A percentile compares a stretch with the other conserved stretches of the same genome.
phyloP scores from a whole-genome alignment of 2,113 vertebrate species.

The Erpornis zantholeuca region DNA sequence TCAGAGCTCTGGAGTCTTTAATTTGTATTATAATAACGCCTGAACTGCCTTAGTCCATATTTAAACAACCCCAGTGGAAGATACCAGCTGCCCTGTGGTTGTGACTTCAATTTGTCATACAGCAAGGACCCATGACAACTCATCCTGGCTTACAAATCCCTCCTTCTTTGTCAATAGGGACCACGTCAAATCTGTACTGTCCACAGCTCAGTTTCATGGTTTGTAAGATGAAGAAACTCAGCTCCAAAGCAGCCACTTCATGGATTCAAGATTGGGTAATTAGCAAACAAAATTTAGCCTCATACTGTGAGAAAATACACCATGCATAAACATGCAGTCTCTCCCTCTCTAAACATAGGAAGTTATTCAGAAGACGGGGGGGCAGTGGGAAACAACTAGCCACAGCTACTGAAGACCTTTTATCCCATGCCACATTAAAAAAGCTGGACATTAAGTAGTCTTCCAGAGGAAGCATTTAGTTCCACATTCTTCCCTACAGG shows the following conservation, averaged over 20 bases:
- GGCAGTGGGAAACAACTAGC: neutral
- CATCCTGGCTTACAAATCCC: neutral
- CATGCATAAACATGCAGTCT: constrained; percentile 13
- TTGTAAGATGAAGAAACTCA: neutral
- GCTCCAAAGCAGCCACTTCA: neutral
- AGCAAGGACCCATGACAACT: neutral
- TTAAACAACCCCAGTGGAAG: neutral
- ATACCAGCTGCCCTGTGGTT: neutral
- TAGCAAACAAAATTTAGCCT: constrained; percentile 29
- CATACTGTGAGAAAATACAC: constrained; percentile 35
- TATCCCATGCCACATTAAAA: neutral
- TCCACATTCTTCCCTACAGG: constrained; percentile 31
- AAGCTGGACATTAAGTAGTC: neutral
- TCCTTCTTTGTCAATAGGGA: neutral
- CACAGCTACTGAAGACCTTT: constrained; percentile 8
- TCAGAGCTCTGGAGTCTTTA: neutral
- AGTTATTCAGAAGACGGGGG: neutral
- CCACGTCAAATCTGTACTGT: neutral
- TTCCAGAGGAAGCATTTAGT: constrained; percentile 31
- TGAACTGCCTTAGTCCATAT: neutral
- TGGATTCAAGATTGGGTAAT: neutral
- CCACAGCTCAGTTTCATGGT: neutral
- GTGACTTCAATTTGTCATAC: neutral
- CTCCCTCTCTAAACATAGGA: constrained; percentile 31
- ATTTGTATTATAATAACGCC: neutral